phyloP scores from a whole-genome alignment of 92 coral and sea anemone genomes.

The Heteractis magnifica region DNA sequence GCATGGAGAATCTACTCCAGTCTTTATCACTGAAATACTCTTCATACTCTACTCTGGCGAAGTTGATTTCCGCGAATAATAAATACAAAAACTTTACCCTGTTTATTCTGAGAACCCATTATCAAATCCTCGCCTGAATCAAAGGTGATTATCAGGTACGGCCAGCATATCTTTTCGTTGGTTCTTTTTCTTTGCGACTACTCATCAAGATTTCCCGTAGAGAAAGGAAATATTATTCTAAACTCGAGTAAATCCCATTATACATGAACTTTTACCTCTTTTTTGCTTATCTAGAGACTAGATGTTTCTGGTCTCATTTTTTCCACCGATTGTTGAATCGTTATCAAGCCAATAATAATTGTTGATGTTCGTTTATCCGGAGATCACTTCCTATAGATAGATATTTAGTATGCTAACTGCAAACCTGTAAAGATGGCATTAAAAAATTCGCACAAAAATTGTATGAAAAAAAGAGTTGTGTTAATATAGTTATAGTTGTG shows the following conservation, averaged over 20 bases:
- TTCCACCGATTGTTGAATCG: background rate
- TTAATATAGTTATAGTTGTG: background rate
- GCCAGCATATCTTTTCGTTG: background rate
- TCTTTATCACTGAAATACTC: background rate
- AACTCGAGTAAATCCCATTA: background rate
- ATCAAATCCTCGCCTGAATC: background rate
- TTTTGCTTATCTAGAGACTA: too few species aligned
- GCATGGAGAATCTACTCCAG: background rate
- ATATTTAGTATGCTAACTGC: too few species aligned
- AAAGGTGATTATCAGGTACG: slow-evolving; percentile 1
- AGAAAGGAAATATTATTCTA: background rate
- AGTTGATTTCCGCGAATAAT: background rate
- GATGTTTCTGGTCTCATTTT: background rate
- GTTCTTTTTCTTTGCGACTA: background rate
- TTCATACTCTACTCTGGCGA: background rate
- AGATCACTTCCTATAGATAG: too few species aligned
- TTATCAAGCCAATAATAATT: too few species aligned
- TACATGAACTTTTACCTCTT: background rate
- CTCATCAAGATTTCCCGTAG: background rate
- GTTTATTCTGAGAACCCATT: background rate
- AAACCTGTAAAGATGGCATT: too few species aligned
- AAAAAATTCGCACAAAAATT: too few species aligned
- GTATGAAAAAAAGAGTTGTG: background rate
- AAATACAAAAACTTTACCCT: background rate
- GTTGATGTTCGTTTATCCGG: too few species aligned